Evolutionary conservation across 2,113 vertebrate species (phyloP).

Genomic region (Mesitornis unicolor): DNA sequence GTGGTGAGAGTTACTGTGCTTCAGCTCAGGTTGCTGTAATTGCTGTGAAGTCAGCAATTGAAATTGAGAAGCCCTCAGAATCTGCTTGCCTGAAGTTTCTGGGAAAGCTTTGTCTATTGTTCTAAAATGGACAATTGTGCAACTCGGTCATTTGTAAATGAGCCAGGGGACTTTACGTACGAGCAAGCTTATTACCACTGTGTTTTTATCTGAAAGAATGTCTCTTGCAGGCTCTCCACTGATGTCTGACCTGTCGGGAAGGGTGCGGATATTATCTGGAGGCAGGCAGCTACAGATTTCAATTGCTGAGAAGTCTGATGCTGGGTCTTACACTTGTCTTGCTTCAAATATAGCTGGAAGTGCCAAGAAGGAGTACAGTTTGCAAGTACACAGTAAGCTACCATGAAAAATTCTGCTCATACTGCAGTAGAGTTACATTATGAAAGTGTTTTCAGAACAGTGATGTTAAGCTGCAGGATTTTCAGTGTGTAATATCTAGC

Average conservation of each 20-base stretch:
- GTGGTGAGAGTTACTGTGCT: background rate
- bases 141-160: background rate
- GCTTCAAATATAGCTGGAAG: constrained; percentile 87
- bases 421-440: fast-evolving
- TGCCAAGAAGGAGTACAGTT: constrained; percentile 82
- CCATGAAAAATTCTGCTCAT: background rate
- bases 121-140: background rate
- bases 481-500: background rate
- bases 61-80: background rate
- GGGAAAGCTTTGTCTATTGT: no score
- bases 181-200: background rate
- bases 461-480: background rate
- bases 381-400: constrained; percentile 88
- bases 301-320: constrained; percentile 77
- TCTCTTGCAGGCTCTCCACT: constrained; percentile 78
- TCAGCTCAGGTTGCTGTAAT: background rate
- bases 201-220: background rate
- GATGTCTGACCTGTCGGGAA: constrained; percentile 64
- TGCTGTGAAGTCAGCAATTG: background rate
- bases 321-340: constrained; percentile 84
- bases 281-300: constrained; percentile 91
- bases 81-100: background rate
- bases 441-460: background rate
- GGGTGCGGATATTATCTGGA: constrained; percentile 85
- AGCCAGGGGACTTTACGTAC: background rate